phyloP scores from a whole-genome alignment of 2,888 invertebrate genomes.

The Sphaerophoria rueppellii region DNA sequence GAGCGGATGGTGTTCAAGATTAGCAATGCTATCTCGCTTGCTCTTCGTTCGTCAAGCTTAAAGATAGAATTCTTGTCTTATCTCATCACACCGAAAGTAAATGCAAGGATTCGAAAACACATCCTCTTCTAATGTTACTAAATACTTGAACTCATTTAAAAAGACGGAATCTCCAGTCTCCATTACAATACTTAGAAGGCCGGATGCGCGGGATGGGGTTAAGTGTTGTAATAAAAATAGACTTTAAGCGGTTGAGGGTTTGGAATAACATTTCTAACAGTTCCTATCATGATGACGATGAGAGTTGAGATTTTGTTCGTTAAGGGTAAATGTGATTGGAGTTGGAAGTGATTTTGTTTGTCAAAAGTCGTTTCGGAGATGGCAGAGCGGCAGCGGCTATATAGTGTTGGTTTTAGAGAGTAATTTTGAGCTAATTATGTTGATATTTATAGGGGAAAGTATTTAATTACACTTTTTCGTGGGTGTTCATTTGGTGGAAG shows the following conservation, averaged over 20 bases:
- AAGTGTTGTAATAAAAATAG: constrained; percentile 61
- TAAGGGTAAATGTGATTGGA: constrained; percentile 57
- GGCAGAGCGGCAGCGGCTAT: background rate
- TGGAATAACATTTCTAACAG: constrained; percentile 38
- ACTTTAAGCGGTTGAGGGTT: constrained; percentile 24
- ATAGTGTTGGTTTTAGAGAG: constrained; percentile 36
- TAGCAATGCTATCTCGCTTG: constrained; percentile 34
- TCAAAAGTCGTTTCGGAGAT: constrained; percentile 52
- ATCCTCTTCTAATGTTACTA: constrained; percentile 36
- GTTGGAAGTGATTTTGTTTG: constrained; percentile 52
- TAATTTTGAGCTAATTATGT: constrained; percentile 60
- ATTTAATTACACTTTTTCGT: constrained; percentile 38
- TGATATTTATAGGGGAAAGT: constrained; percentile 51
- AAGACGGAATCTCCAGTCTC: background rate
- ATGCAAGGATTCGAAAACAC: constrained; percentile 58
- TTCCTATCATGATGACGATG: constrained; percentile 38
- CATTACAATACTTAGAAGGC: background rate
- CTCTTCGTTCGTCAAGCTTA: background rate
- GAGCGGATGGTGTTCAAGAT: constrained; percentile 35
- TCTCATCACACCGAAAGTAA: constrained; percentile 60
- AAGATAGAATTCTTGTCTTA: background rate
- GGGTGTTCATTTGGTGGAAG: background rate
- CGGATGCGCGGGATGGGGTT: constrained; percentile 45
- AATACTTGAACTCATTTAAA: constrained; percentile 55
- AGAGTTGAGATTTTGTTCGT: constrained; percentile 65